These are phyloP conservation scores for Sepiola atlantica DNA, from an alignment of 2,888 invertebrate genomes.

Conservation along the genomic window DNA sequence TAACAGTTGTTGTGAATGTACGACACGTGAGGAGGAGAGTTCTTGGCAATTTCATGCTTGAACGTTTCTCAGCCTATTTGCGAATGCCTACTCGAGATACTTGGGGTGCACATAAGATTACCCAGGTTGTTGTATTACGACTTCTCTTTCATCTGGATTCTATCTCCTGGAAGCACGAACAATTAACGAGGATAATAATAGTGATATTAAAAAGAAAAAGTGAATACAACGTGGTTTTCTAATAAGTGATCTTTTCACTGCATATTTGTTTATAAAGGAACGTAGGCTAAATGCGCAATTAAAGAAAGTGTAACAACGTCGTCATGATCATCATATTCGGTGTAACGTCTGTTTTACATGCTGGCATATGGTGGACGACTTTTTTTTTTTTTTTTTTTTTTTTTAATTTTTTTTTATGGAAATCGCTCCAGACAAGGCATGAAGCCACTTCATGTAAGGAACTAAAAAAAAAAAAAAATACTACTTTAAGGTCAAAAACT, in stretches of 20 bases:
- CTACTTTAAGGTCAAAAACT: no score
- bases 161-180: constrained; percentile 32
- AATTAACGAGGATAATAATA: neutral
- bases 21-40: neutral
- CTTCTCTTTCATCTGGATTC: neutral
- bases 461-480: no score
- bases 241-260: neutral
- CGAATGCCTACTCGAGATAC: neutral
- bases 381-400: no score
- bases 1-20: constrained; percentile 32
- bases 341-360: no score
- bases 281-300: no score
- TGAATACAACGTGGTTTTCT: neutral
- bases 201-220: neutral
- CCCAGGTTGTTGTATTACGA: neutral
- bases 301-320: no score
- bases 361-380: no score
- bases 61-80: neutral
- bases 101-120: neutral
- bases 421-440: no score
- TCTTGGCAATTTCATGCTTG: constrained; percentile 32
- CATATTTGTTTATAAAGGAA: neutral
- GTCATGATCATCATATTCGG: no score
- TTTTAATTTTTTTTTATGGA: no score
- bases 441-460: no score